Conservation (phyloP, 2,797 vertebrate genomes). For the Falco novaeseelandiae region DNA sequence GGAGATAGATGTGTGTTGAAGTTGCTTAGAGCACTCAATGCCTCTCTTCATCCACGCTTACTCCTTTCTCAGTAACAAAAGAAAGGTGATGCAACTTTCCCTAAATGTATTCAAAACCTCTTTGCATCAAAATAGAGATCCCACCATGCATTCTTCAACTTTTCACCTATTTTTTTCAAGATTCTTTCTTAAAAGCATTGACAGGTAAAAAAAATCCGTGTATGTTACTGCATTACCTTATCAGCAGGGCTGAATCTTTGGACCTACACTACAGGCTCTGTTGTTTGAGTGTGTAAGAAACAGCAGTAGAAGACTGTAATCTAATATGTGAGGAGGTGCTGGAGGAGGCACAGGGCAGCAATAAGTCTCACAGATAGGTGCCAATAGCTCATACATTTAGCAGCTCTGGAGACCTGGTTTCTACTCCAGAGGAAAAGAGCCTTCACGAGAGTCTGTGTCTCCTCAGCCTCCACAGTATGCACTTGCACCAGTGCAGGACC, state of each 20-base stretch:
- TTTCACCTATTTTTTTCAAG: not conserved
- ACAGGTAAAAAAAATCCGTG: not conserved
- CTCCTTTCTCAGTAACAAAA: not conserved
- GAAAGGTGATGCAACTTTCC: not conserved
- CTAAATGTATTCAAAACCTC: not conserved
- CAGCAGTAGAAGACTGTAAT: not conserved
- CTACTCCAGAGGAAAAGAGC: not conserved
- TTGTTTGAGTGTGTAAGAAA: not conserved
- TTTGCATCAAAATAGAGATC: not conserved
- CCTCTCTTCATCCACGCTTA: not conserved
- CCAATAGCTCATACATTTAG: not conserved
- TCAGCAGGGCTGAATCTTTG: not conserved
- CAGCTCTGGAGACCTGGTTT: not conserved
- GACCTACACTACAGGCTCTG: not conserved
- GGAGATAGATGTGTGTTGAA: not conserved
- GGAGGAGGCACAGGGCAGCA: not conserved
- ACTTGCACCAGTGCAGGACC: not conserved
- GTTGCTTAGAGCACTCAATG: not conserved
- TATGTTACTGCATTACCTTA: not conserved
- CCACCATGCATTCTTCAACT: not conserved
- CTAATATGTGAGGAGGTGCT: not conserved
- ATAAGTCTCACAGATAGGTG: not conserved
- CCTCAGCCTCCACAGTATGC: not conserved
- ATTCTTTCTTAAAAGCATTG: not conserved
- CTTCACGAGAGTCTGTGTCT: not conserved